Evolutionary conservation across 2,888 invertebrate species (phyloP).

Genomic region (Nomada flava): DNA sequence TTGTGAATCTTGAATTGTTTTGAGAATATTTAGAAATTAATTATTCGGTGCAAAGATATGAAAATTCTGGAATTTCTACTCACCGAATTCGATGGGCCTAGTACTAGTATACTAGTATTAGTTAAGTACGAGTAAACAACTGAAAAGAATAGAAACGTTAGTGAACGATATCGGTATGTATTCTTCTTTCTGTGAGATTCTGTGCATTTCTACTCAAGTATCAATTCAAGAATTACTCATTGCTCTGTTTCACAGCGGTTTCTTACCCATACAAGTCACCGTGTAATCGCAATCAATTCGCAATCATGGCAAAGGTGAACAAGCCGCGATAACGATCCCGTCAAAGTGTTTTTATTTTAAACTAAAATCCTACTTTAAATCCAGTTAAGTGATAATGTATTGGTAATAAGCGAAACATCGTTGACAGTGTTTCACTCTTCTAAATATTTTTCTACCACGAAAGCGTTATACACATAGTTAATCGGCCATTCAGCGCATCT

Average conservation of each 20-base stretch:
- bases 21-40: too few relatives aligned
- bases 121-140: slow-evolving; percentile 12
- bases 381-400: too few relatives aligned
- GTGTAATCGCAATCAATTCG: neutral
- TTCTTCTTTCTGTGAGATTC: slow-evolving; percentile 27
- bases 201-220: too few relatives aligned
- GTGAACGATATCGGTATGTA: slow-evolving; percentile 13
- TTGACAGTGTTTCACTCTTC: too few relatives aligned
- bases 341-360: neutral
- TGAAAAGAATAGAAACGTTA: neutral
- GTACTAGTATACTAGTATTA: neutral
- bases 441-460: too few relatives aligned
- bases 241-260: too few relatives aligned
- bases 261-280: slow-evolving; percentile 21
- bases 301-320: slow-evolving; percentile 1
- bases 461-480: too few relatives aligned
- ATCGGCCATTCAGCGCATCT: too few relatives aligned
- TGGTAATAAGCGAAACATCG: too few relatives aligned
- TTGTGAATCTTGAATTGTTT: slow-evolving; percentile 1
- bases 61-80: neutral
- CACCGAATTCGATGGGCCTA: slow-evolving; percentile 16
- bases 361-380: too few relatives aligned
- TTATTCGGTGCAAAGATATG: too few relatives aligned
- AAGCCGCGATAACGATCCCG: neutral
- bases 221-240: neutral